phyloP scores from a whole-genome alignment of 35 echinoderm and acorn worm species.

The Lytechinus variegatus region DNA sequence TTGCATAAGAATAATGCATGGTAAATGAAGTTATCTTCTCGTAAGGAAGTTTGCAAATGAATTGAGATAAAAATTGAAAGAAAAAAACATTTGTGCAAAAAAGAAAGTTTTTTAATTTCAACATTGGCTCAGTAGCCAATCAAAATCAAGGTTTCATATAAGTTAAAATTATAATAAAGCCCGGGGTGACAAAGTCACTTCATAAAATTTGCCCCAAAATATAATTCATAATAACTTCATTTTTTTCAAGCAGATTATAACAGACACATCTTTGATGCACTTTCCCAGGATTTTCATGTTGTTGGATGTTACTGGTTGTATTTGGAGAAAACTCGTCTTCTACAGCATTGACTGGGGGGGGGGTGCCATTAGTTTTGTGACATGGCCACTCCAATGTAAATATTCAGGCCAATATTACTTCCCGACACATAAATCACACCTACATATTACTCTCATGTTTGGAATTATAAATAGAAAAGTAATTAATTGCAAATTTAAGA shows the following conservation, averaged over 20 bases:
- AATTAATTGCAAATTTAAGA: not conserved
- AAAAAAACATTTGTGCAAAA: not conserved
- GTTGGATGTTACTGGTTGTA: not conserved
- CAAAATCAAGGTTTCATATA: not conserved
- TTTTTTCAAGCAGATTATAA: not conserved
- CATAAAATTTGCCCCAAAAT: too few relatives aligned
- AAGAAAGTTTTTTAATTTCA: not conserved
- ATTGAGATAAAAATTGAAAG: not conserved
- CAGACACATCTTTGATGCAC: too few relatives aligned
- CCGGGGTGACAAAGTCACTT: too few relatives aligned
- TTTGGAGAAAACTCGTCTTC: not conserved
- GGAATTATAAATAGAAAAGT: slow-evolving; percentile 15
- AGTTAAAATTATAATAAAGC: too few relatives aligned
- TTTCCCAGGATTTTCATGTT: not conserved
- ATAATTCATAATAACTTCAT: not conserved
- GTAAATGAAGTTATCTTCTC: not conserved
- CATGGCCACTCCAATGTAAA: not conserved
- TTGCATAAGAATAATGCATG: not conserved
- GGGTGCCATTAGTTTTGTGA: not conserved
- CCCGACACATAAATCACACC: not conserved
- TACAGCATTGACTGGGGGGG: not conserved
- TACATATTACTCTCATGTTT: not conserved
- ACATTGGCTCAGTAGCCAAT: too few relatives aligned
- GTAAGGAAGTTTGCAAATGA: not conserved
- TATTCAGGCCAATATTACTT: not conserved